Conservation (phyloP, 1,140 invertebrate species). For the Capitella teleta region DNA sequence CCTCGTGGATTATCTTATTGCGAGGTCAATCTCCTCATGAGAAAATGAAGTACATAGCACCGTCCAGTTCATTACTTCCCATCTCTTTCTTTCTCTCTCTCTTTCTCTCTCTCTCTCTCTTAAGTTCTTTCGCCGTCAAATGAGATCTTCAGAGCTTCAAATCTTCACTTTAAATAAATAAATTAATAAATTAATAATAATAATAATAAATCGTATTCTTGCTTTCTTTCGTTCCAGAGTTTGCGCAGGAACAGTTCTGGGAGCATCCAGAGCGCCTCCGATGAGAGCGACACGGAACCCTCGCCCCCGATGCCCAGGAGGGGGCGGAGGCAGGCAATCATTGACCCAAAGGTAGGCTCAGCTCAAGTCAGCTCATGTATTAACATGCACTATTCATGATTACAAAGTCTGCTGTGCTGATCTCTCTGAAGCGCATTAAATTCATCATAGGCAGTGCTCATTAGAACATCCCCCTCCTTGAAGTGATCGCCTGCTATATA, state of each 20-base stretch:
- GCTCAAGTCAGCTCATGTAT: neutral
- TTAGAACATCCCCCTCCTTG: neutral
- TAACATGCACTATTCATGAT: neutral
- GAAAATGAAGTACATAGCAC: too few relatives aligned
- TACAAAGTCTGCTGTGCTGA: neutral
- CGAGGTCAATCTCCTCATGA: too few relatives aligned
- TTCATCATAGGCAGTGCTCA: neutral
- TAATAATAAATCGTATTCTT: slow-evolving; percentile 1
- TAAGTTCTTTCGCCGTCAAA: neutral
- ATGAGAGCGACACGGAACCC: slow-evolving; percentile 29
- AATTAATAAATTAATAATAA: too few relatives aligned
- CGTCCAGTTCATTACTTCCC: too few relatives aligned
- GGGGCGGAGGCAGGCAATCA: slow-evolving; percentile 31
- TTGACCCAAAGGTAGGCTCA: slow-evolving; percentile 30
- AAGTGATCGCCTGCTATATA: neutral
- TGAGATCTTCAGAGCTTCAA: neutral
- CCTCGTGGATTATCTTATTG: too few relatives aligned
- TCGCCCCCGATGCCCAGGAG: slow-evolving; percentile 26
- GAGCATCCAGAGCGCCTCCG: slow-evolving; percentile 24
- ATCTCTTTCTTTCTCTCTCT: neutral
- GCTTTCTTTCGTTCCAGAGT: slow-evolving; percentile 4
- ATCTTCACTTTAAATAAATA: too few relatives aligned
- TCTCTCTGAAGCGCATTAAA: neutral
- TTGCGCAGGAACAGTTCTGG: slow-evolving; percentile 14
- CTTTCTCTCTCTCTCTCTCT: neutral